These are phyloP conservation scores for Ophioninae sp. DNA, from an alignment of 2,888 invertebrate species.

Conservation along the genomic window DNA sequence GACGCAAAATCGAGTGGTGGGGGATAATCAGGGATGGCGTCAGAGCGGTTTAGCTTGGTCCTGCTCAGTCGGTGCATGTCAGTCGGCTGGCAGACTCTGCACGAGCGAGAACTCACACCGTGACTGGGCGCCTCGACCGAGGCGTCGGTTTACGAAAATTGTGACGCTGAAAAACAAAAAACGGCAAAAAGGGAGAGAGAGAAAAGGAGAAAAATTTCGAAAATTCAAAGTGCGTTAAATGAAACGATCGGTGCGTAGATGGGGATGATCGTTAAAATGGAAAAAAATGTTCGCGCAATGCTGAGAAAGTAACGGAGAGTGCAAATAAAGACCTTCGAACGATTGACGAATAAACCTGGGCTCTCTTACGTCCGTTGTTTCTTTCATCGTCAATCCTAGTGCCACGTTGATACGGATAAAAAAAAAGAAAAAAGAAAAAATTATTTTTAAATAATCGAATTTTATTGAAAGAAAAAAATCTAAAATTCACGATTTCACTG, in stretches of 20 bases:
- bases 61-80: conserved; percentile 64
- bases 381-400: background rate
- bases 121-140: conserved; percentile 52
- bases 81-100: conserved; percentile 71
- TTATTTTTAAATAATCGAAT: background rate
- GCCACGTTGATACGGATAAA: background rate
- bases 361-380: background rate
- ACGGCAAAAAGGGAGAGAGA: background rate
- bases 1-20: conserved; percentile 39
- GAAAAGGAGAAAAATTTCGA: background rate
- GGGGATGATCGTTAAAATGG: no score
- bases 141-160: conserved; percentile 53
- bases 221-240: background rate
- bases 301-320: conserved; percentile 2
- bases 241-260: no score
- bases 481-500: no score
- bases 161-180: conserved; percentile 18
- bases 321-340: background rate
- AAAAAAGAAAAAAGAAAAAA: background rate
- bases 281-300: background rate
- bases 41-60: conserved; percentile 62
- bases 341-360: background rate
- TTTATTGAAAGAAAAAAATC: no score
- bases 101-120: conserved; percentile 50
- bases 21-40: conserved; percentile 60